phyloP scores from a whole-genome alignment of 1,140 invertebrate genomes.

The Drosophila kohkoa region DNA sequence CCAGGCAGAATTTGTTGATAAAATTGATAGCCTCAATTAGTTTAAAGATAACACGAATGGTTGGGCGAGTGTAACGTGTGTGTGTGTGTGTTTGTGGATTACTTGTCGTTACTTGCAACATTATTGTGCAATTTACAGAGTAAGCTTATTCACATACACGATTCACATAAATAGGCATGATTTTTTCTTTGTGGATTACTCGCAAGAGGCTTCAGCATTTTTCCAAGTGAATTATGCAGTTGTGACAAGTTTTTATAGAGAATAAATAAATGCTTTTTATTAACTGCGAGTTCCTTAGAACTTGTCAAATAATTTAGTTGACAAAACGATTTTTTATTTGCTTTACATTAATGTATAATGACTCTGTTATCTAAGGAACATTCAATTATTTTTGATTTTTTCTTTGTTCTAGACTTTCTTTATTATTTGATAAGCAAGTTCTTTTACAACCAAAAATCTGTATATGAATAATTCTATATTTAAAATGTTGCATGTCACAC shows the following conservation, averaged over 20 bases:
- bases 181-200: background rate
- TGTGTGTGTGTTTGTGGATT: slow-evolving; percentile 20
- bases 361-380: too few species aligned
- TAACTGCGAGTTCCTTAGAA: background rate
- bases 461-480: too few species aligned
- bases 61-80: background rate
- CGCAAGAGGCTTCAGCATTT: background rate
- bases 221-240: background rate
- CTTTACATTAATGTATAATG: too few species aligned
- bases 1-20: slow-evolving; percentile 33
- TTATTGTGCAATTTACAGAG: slow-evolving; percentile 28
- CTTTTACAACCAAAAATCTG: too few species aligned
- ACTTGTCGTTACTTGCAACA: slow-evolving; percentile 15
- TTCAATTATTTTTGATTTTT: too few species aligned
- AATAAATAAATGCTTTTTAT: background rate
- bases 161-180: slow-evolving; percentile 11
- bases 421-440: too few species aligned
- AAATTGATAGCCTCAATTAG: slow-evolving; percentile 52
- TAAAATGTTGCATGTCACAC: too few species aligned
- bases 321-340: too few species aligned
- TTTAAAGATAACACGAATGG: slow-evolving; percentile 37
- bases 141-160: background rate
- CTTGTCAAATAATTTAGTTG: too few species aligned
- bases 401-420: too few species aligned
- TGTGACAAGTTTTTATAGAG: background rate